These are phyloP conservation scores for Eueides isabella DNA, from an alignment of 1,140 invertebrate species.

Conservation along the genomic window DNA sequence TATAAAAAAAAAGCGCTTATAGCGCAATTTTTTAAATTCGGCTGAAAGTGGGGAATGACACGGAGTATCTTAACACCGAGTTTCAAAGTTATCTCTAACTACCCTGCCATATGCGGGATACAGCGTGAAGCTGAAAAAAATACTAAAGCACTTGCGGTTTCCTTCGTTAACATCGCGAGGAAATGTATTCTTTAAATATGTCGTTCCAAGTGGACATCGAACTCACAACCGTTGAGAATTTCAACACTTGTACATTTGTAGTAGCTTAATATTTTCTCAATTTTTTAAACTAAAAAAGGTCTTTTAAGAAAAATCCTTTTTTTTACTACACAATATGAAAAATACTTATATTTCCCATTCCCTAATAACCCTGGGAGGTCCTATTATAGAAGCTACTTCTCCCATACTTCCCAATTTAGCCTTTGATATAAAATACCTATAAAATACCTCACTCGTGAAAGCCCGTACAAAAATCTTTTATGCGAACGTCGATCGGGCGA, in stretches of 20 bases:
- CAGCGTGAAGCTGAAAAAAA: too few relatives aligned
- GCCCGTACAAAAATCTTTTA: slow-evolving; percentile 2
- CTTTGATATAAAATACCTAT: slow-evolving; percentile 12
- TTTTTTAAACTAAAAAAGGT: too few relatives aligned
- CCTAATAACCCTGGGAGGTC: background rate
- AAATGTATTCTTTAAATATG: background rate
- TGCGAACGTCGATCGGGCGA: slow-evolving; percentile 8
- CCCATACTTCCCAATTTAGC: slow-evolving; percentile 3
- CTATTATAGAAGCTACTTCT: slow-evolving; percentile 6
- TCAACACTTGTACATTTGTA: too few relatives aligned
- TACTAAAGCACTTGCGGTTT: too few relatives aligned
- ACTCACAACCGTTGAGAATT: background rate
- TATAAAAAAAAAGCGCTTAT: too few relatives aligned
- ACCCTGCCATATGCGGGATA: too few relatives aligned
- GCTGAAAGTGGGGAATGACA: too few relatives aligned
- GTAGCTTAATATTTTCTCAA: too few relatives aligned
- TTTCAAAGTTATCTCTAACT: too few relatives aligned
- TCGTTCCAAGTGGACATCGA: background rate
- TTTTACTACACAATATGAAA: background rate
- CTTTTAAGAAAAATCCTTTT: background rate
- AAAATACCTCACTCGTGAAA: slow-evolving; percentile 6
- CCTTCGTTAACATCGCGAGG: too few relatives aligned
- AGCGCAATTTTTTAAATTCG: too few relatives aligned
- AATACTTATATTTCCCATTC: background rate
- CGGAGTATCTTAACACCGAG: too few relatives aligned